Evolutionary conservation across 2,113 vertebrate genomes (phyloP), one percentile per base, ranked within the genome.

Genomic region (Marmota flaviventris): DNA sequence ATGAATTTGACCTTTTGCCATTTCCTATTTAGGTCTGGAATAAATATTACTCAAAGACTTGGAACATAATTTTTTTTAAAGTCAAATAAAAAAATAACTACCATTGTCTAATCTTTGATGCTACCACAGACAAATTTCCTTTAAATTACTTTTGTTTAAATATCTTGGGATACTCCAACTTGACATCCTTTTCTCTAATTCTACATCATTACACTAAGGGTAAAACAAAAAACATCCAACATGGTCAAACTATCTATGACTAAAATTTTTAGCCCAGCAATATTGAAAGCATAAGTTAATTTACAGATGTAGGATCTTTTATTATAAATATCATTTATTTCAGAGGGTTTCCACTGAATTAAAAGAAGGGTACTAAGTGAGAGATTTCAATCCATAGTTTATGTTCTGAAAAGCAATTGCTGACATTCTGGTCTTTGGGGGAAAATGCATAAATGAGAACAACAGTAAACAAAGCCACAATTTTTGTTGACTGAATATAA

Each of bases 111-210:
- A 76, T 56, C 25, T 51, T 63, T 69, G 34, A 86, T 75, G 58
- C 6, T 25, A 77, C n/a, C 5, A 4, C 32, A 14, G 17, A 93
- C 4, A 45, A 51, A 51, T 12, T 63, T 53, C 77, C 63, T 92
- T 96, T 83, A 45, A 51, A 51, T 12, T 63, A 48, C 77, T 69
- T 92, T 95, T 83, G 91, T 78, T 94, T 94, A 83, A 96, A 81
- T 69, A 34, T 9, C 4, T 58, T 39, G 0, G 17, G 14, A 53
- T 45, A 27, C 63, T 92, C 82, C n/a, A 79, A 82, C 39, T 65
- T 83, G 88, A 78, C 37, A 70, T 34, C 3, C 2, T 92, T 81
- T 88, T 93, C 81, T 84, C 56, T 94, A 73, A 95, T 67, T 70
- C 12, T 89, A 2, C 56, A n/a, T 91, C 24, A 76, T 63, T 96